Evolutionary conservation across 2,797 vertebrate species (phyloP).

Genomic region (Danio kyathit): DNA sequence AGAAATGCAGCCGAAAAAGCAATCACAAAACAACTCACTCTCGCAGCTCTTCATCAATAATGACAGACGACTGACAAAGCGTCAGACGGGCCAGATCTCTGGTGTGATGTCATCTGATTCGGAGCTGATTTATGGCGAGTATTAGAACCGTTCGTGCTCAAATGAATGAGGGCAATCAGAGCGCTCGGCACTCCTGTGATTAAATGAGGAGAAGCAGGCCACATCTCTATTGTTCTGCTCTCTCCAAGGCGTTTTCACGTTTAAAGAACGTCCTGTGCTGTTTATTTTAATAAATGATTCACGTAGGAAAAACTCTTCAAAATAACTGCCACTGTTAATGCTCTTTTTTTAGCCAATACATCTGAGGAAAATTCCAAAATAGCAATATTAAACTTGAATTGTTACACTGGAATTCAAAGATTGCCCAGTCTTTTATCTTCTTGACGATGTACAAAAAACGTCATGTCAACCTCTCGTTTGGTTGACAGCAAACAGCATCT

Average conservation of each 20-base stretch:
- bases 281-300: constrained; percentile 1
- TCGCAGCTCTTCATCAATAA: constrained; percentile 39
- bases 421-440: background rate
- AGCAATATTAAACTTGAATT: background rate
- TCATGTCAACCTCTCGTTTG: background rate
- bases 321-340: background rate
- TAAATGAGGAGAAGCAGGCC: constrained; percentile 19
- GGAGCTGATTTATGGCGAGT: constrained; percentile 77
- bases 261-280: constrained; percentile 13
- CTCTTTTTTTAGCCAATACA: background rate
- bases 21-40: constrained; percentile 4
- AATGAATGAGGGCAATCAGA: constrained; percentile 54
- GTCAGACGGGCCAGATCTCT: constrained; percentile 25
- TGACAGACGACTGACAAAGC: constrained; percentile 49
- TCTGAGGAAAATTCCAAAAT: constrained; percentile 1
- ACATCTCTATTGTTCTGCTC: constrained; percentile 25
- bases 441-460: background rate
- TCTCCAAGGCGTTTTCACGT: constrained; percentile 4
- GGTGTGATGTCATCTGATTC: constrained; percentile 69
- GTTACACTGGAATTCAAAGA: background rate
- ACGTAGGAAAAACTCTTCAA: background rate
- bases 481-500: constrained; percentile 8
- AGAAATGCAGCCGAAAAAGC: background rate
- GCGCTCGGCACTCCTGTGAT: constrained; percentile 28
- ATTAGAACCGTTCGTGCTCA: constrained; percentile 72